A percentile compares a stretch with the other conserved stretches of the same genome.
Evolutionary conservation across 2,888 invertebrate species (phyloP).

Genomic region (Ametastegia equiseti): DNA sequence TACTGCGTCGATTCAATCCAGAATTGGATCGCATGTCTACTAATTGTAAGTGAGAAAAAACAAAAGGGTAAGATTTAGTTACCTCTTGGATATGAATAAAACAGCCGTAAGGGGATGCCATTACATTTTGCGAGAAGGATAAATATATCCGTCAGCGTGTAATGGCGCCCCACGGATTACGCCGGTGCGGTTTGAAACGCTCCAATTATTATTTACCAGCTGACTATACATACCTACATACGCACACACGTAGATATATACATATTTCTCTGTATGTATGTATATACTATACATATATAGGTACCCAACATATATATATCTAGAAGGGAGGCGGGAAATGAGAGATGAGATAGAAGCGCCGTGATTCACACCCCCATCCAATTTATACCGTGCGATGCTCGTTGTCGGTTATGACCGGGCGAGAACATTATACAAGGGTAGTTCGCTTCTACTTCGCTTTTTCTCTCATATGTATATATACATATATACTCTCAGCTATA

Average conservation of each 20-base stretch:
- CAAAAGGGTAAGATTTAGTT: not conserved
- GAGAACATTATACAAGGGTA: conserved; percentile 21
- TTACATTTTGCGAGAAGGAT: not conserved
- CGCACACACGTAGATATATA: no score
- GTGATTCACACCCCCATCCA: conserved; percentile 30
- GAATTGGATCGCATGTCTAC: no score
- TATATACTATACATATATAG: not conserved
- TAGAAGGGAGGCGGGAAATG: conserved; percentile 21
- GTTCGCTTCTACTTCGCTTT: not conserved
- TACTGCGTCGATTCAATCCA: no score
- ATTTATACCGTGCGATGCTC: conserved; percentile 33
- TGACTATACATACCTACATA: conserved; percentile 5
- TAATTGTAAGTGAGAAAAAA: no score
- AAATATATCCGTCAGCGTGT: not conserved
- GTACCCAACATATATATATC: not conserved
- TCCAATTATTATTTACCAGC: conserved; percentile 40
- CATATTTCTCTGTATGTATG: not conserved
- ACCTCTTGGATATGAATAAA: not conserved
- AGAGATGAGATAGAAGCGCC: conserved; percentile 29
- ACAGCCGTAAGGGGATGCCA: not conserved
- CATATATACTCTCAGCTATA: not conserved
- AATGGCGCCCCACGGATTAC: conserved; percentile 20
- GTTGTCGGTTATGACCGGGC: conserved; percentile 19
- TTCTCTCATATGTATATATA: not conserved
- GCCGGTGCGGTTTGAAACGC: conserved; percentile 6